Evolutionary conservation across 2,888 invertebrate species (phyloP).

Genomic region (Nysson spinosus): DNA sequence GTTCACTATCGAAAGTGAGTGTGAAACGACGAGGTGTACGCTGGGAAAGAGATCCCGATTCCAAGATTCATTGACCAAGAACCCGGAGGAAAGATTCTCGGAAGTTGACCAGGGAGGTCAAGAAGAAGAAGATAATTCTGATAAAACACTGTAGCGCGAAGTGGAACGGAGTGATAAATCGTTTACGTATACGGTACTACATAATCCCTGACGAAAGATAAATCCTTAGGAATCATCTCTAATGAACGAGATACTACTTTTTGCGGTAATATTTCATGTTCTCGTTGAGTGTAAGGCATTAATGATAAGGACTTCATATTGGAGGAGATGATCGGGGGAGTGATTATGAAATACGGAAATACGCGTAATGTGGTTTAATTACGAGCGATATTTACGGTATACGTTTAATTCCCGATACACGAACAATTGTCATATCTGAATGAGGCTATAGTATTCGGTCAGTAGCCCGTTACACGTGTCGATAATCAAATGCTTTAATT

Average conservation of each 20-base stretch:
- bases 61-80: conserved; percentile 19
- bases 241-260: too few relatives aligned
- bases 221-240: too few relatives aligned
- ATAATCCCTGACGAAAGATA: too few relatives aligned
- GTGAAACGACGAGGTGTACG: neutral
- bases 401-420: too few relatives aligned
- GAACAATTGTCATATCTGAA: neutral
- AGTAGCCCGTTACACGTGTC: conserved; percentile 19
- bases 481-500: conserved; percentile 53
- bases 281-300: too few relatives aligned
- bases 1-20: neutral
- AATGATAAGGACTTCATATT: too few relatives aligned
- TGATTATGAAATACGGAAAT: too few relatives aligned
- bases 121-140: conserved; percentile 33
- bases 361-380: too few relatives aligned
- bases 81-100: conserved; percentile 11
- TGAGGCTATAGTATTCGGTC: neutral
- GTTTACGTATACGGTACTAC: conserved; percentile 1
- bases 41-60: conserved; percentile 15
- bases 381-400: too few relatives aligned
- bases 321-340: too few relatives aligned
- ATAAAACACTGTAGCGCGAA: conserved; percentile 17
- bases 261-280: neutral
- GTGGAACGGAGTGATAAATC: conserved; percentile 19
- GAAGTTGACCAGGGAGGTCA: conserved; percentile 14